Conservation (phyloP, 2,113 vertebrate genomes). For the Potamarius usumacintae region DNA sequence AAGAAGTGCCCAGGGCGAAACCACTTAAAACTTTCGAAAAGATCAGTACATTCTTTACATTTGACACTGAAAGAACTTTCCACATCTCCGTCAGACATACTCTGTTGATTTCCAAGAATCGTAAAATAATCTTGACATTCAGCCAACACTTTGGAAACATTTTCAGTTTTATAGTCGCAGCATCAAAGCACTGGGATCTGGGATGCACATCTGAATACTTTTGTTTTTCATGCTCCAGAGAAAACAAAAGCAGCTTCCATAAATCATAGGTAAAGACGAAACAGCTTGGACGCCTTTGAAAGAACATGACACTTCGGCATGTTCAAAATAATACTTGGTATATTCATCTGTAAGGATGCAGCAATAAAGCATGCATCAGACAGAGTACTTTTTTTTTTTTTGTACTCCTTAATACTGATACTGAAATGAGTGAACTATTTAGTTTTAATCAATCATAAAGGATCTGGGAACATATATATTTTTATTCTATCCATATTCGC, state of each 20-base stretch:
- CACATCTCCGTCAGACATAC: neutral
- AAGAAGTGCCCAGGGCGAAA: neutral
- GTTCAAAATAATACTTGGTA: neutral
- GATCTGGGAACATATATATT: neutral
- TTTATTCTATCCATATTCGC: too few species aligned
- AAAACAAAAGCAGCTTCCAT: neutral
- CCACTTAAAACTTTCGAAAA: neutral
- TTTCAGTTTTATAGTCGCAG: neutral
- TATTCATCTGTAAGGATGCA: neutral
- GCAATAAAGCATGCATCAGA: neutral
- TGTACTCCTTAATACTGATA: neutral
- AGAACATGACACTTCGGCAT: neutral
- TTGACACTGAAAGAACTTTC: neutral
- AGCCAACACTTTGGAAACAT: neutral
- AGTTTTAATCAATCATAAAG: neutral
- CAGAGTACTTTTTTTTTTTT: neutral
- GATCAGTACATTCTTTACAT: neutral
- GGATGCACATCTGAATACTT: conserved; percentile 1
- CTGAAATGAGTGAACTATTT: neutral
- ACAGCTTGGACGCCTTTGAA: neutral
- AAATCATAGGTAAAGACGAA: conserved; percentile 14
- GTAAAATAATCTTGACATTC: neutral
- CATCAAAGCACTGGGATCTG: neutral
- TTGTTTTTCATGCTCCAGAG: neutral
- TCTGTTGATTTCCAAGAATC: neutral